Evolutionary conservation across 2,113 vertebrate species (phyloP), one percentile per base, ranked within the genome.

Genomic region (Amazona vittata): DNA sequence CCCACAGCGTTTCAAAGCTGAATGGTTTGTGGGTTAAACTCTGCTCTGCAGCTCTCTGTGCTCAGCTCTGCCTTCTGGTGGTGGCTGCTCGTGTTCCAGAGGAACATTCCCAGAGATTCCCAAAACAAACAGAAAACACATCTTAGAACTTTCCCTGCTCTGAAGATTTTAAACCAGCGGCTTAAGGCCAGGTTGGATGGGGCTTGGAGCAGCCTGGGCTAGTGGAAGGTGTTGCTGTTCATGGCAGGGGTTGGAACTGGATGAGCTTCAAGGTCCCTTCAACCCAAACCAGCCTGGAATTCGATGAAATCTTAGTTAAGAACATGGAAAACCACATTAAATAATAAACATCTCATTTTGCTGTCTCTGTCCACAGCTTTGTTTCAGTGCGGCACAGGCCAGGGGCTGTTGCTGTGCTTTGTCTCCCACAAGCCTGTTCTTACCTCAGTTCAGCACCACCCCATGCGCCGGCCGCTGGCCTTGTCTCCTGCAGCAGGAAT

Each of bases 381-480:
- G 50, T 47, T 63, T 15, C 8, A 60, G 4, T 1, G 8, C 69
- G 2, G 25, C 25, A 20, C 16, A 17, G 39, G 63, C 39, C 24
- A 4, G 2, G 14, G 33, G 33, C 57, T 15, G 1, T 12, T 47
- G 5, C 25, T 25, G 3, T 6, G 59, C n/a, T 73, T 62, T 80
- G 31, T 49, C 24, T 2, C 79, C 65, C 41, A 8, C 35, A 13
- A 16, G 59, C 35, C 74, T 77, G 53, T 43, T 11, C 14, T 65
- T 29, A 19, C 47, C 73, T 59, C 33, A 59, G 20, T 35, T 35
- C 33, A 0, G 50, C 37, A 24, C 50, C 28, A 2, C 31, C 25
- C 41, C 20, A 2, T 0, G 5, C 10, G 25, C 49, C 1, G 0
- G 31, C 5, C 0, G 10, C 49, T 26, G 2, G 70, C n/a, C 25